A percentile compares a stretch with the other conserved stretches of the same genome.
These are phyloP conservation scores for Hermetia illucens DNA, from an alignment of 1,140 invertebrate species.

Conservation along the genomic window DNA sequence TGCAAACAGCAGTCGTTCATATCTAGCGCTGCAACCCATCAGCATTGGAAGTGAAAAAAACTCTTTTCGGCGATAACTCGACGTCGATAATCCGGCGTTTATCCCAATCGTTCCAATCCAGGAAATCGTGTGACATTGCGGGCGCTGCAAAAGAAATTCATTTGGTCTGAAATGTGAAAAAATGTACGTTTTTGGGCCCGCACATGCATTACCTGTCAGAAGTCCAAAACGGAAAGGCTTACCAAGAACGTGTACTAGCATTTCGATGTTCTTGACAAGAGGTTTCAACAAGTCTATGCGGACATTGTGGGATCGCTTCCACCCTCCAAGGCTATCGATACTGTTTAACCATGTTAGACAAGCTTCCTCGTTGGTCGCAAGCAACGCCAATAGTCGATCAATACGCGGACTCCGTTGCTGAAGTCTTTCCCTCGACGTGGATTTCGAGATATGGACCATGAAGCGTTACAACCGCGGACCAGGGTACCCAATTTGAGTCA, in stretches of 20 bases:
- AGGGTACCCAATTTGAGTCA: constrained; percentile 25
- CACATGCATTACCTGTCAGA: constrained; percentile 15
- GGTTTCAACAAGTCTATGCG: constrained; percentile 11
- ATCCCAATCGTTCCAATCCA: constrained; percentile 17
- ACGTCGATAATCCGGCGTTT: constrained; percentile 2
- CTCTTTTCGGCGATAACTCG: constrained; percentile 4
- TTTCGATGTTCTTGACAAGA: neutral
- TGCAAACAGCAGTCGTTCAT: too few relatives aligned
- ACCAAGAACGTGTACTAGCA: neutral
- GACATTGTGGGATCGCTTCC: constrained; percentile 25
- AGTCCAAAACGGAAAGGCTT: constrained; percentile 13
- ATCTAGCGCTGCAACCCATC: too few relatives aligned
- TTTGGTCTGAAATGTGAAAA: constrained; percentile 19
- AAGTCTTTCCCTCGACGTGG: constrained; percentile 12
- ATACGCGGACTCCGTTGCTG: constrained; percentile 14
- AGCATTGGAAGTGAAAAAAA: too few relatives aligned
- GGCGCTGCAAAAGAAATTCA: constrained; percentile 10
- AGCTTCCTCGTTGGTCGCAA: constrained; percentile 33
- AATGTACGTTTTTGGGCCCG: constrained; percentile 12
- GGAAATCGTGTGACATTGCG: constrained; percentile 9
- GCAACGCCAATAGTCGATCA: constrained; percentile 28
- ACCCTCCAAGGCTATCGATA: constrained; percentile 20
- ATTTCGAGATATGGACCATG: constrained; percentile 20
- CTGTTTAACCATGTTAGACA: too few relatives aligned
- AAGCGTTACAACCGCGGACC: constrained; percentile 16